phyloP scores from a whole-genome alignment of 2,888 invertebrate genomes.

The Vesta saturnalis region DNA sequence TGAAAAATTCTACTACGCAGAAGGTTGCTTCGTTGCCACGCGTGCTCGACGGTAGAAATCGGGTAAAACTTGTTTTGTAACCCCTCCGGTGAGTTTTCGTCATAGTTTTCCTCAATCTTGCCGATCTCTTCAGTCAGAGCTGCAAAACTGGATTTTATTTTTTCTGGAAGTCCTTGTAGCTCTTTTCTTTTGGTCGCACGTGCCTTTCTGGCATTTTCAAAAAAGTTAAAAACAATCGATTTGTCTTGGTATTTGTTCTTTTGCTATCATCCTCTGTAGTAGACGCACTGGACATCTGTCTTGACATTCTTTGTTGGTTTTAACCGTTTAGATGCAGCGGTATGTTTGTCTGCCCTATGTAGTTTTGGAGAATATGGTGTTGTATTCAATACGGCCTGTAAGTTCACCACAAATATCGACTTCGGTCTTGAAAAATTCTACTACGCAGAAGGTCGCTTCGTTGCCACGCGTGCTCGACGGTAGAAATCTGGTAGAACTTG shows the following conservation, averaged over 20 bases:
- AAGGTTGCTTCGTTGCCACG: conserved; percentile 20
- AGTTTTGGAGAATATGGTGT: too few relatives aligned
- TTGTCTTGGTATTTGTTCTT: conserved; percentile 27
- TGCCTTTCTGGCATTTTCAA: conserved; percentile 26
- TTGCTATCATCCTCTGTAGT: conserved; percentile 21
- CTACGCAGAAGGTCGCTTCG: too few relatives aligned
- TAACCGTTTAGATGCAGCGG: conserved; percentile 29
- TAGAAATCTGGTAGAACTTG: conserved; percentile 53
- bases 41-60: conserved; percentile 19
- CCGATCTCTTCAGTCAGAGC: too few relatives aligned
- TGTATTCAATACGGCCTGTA: too few relatives aligned
- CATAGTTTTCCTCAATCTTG: too few relatives aligned
- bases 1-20: conserved; percentile 11
- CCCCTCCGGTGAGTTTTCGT: conserved; percentile 39
- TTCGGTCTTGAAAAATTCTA: conserved; percentile 14
- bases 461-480: conserved; percentile 25
- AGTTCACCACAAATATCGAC: too few relatives aligned
- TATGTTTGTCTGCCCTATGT: conserved; percentile 15
- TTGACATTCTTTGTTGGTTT: too few relatives aligned
- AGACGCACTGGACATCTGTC: too few relatives aligned
- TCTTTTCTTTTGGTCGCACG: too few relatives aligned
- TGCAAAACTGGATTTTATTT: too few relatives aligned
- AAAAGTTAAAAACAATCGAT: conserved; percentile 39
- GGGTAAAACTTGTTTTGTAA: conserved; percentile 59
- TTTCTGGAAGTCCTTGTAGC: conserved; percentile 32